phyloP scores from a whole-genome alignment of 2,113 vertebrate genomes.

The Phylloscopus whistleri region DNA sequence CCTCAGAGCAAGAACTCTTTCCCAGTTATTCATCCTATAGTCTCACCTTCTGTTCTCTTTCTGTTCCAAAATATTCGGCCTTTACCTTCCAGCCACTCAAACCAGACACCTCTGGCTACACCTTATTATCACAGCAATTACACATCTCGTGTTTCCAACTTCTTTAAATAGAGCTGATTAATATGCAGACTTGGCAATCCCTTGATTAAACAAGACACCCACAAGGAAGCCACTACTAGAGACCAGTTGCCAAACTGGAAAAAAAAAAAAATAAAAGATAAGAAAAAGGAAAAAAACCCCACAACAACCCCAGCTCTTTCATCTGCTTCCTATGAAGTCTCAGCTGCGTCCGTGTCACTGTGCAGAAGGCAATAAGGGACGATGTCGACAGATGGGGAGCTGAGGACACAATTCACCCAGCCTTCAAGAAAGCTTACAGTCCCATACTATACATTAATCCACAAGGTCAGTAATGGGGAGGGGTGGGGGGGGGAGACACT shows the following conservation, averaged over 20 bases:
- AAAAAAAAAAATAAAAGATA: not conserved
- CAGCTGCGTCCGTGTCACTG: slow-evolving; percentile 24
- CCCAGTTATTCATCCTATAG: not conserved
- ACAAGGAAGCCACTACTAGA: not conserved
- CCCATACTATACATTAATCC: slow-evolving; percentile 66
- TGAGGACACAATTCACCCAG: slow-evolving; percentile 68
- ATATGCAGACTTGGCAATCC: slow-evolving; percentile 6
- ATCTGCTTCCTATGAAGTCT: slow-evolving; percentile 44
- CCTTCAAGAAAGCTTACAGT: slow-evolving; percentile 69
- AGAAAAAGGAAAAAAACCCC: not conserved
- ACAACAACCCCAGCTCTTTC: not conserved
- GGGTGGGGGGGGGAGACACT: slow-evolving; percentile 1
- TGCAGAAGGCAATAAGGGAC: slow-evolving; percentile 48
- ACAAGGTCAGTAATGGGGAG: slow-evolving; percentile 60
- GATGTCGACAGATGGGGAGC: slow-evolving; percentile 67
- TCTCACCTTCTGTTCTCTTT: not conserved
- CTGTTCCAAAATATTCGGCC: not conserved
- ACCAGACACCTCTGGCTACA: not conserved
- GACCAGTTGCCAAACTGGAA: slow-evolving; percentile 32
- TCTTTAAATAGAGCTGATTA: slow-evolving; percentile 32
- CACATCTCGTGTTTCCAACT: not conserved
- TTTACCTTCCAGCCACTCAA: not conserved
- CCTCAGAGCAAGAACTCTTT: not conserved
- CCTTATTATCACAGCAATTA: not conserved
- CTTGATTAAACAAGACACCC: slow-evolving; percentile 38